These are phyloP conservation scores for Morelia viridis DNA, from an alignment of 2,797 vertebrate species.

Conservation along the genomic window DNA sequence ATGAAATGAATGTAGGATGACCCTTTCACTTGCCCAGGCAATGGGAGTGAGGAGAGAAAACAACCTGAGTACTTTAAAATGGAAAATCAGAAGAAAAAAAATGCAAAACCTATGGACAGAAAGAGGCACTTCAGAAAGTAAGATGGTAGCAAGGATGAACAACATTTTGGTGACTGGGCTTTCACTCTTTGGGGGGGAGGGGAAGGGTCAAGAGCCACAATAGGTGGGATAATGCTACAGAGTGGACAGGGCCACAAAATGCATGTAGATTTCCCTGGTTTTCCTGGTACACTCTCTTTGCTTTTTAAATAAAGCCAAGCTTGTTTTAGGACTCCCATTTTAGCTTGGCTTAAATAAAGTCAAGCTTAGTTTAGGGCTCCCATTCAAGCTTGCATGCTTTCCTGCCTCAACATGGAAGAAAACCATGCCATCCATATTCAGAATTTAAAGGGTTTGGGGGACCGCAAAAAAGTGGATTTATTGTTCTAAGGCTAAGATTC, in stretches of 20 bases:
- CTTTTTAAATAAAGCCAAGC: neutral
- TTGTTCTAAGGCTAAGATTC: neutral
- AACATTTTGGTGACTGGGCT: neutral
- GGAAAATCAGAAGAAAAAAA: neutral
- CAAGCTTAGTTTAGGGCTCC: neutral
- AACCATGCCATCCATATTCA: neutral
- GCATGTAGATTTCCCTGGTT: neutral
- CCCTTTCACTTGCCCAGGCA: neutral
- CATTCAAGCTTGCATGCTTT: neutral
- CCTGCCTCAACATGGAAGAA: neutral
- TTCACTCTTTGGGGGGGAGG: neutral
- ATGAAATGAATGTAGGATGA: neutral
- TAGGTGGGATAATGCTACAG: neutral
- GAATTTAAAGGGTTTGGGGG: neutral
- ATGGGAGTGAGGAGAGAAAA: neutral
- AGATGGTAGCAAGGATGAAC: neutral
- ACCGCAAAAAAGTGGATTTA: neutral
- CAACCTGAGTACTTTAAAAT: neutral
- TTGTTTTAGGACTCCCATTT: neutral
- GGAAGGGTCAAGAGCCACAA: neutral
- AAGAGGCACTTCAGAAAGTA: neutral
- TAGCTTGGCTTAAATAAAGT: neutral
- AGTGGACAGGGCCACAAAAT: neutral
- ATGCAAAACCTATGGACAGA: neutral
- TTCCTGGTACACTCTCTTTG: neutral